phyloP scores from a whole-genome alignment of 2,113 vertebrate species.

The Archocentrus centrarchus region DNA sequence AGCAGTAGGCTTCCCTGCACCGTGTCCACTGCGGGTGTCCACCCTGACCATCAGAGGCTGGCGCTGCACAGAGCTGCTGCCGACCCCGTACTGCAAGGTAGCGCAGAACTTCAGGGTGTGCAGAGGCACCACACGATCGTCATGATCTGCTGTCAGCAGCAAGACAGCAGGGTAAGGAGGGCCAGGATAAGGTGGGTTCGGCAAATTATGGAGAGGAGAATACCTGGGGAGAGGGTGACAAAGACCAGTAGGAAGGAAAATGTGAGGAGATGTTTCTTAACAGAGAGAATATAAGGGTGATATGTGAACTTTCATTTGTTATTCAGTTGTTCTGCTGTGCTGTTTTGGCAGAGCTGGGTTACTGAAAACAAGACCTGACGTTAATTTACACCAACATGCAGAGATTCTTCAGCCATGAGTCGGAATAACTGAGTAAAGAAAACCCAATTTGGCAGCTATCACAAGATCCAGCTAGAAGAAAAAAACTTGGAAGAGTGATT shows the following conservation, averaged over 20 bases:
- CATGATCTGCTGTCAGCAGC: constrained; percentile 82
- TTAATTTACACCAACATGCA: neutral
- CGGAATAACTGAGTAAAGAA: neutral
- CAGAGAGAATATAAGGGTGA: neutral
- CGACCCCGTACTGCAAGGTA: constrained; percentile 73
- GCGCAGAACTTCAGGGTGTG: constrained; percentile 84
- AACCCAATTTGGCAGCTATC: neutral
- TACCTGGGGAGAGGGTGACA: constrained; percentile 66
- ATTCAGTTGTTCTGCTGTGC: neutral
- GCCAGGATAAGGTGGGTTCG: constrained; percentile 44
- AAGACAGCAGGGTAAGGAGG: constrained; percentile 75
- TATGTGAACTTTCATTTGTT: neutral
- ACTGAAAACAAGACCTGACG: neutral
- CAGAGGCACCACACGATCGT: constrained; percentile 83
- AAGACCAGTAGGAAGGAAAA: neutral
- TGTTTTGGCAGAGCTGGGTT: neutral
- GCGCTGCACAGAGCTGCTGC: constrained; percentile 60
- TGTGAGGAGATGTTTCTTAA: neutral
- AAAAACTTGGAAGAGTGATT: neutral
- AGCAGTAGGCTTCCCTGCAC: constrained; percentile 81
- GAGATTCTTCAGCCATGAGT: neutral
- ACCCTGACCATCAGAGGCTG: constrained; percentile 80
- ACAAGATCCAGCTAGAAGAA: accelerated
- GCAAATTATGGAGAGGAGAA: constrained; percentile 83
- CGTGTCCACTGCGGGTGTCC: constrained; percentile 82